Evolutionary conservation across 2,888 invertebrate species (phyloP).

Genomic region (Acholoe squamosa): DNA sequence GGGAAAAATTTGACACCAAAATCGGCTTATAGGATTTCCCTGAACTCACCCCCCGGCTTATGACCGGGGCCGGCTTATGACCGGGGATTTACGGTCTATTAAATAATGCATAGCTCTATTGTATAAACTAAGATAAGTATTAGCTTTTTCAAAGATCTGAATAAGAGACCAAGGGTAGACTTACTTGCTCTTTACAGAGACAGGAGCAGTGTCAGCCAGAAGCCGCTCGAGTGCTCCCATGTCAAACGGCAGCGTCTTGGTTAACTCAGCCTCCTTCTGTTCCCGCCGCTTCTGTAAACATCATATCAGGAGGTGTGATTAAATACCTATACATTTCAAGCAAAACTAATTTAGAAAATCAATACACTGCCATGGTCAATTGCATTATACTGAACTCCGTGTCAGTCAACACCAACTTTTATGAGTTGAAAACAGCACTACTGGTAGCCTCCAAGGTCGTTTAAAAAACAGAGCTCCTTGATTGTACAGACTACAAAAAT

Average conservation of each 20-base stretch:
- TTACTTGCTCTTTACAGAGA: conserved; percentile 82
- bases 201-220: conserved; percentile 80
- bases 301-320: neutral
- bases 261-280: conserved; percentile 50
- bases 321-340: neutral
- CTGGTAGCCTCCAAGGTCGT: no score
- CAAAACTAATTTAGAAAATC: neutral
- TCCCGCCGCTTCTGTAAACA: conserved; percentile 45
- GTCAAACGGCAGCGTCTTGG: conserved; percentile 72
- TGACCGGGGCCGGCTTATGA: no score
- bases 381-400: no score
- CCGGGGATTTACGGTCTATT: neutral
- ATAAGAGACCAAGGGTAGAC: conserved; percentile 62
- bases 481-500: no score
- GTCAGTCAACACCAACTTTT: no score
- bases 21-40: no score
- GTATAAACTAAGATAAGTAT: neutral
- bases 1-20: no score
- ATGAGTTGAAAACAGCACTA: no score
- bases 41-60: no score
- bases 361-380: no score
- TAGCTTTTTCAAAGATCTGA: neutral
- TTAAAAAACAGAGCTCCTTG: no score
- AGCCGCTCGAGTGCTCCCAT: conserved; percentile 79
- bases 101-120: neutral